Evolutionary conservation across 2,888 invertebrate species (phyloP).

Genomic region (Tenthredo livida): DNA sequence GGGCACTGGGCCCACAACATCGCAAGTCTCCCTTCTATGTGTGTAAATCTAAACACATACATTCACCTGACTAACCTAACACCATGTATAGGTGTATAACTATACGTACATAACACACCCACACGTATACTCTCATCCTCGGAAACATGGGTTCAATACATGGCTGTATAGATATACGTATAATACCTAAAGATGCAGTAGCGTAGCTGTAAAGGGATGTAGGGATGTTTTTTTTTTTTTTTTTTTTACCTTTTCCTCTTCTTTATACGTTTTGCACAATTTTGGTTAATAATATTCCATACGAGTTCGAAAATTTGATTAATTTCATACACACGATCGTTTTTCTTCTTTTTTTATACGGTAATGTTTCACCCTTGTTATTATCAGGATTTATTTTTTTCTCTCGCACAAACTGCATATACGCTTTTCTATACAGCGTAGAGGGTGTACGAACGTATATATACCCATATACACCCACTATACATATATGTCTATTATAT

Average conservation of each 20-base stretch:
- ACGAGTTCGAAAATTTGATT: too few relatives aligned
- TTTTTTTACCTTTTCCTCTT: too few relatives aligned
- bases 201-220: background rate
- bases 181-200: background rate
- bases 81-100: background rate
- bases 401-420: background rate
- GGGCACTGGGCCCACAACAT: slow-evolving; percentile 42
- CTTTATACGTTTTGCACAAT: too few relatives aligned
- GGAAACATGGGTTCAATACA: background rate
- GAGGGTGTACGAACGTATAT: background rate
- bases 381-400: background rate
- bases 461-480: too few relatives aligned
- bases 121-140: background rate
- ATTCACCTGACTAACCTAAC: background rate
- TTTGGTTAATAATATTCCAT: too few relatives aligned
- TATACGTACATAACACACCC: background rate
- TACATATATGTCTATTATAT: background rate
- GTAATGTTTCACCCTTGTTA: background rate
- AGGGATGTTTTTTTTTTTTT: too few relatives aligned
- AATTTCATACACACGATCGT: too few relatives aligned
- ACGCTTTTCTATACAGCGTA: background rate
- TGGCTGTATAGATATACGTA: background rate
- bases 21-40: slow-evolving; percentile 9
- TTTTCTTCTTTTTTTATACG: too few relatives aligned
- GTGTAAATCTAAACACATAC: background rate